phyloP scores from a whole-genome alignment of 2,797 vertebrate genomes.

The Pyrocephalus nanus region DNA sequence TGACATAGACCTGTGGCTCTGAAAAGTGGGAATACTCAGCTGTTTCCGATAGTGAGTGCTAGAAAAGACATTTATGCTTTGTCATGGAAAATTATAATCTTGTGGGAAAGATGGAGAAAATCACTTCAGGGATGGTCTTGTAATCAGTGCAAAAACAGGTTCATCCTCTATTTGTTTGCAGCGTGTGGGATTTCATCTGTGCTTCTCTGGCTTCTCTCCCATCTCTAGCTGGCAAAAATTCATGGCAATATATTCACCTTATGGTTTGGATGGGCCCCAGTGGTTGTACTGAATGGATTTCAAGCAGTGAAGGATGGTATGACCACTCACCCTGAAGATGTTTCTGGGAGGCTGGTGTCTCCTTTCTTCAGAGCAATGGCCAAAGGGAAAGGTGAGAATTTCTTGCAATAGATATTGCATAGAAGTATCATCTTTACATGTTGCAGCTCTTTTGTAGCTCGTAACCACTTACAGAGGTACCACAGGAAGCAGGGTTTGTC shows the following conservation, averaged over 20 bases:
- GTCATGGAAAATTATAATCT: not conserved
- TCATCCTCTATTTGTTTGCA: not conserved
- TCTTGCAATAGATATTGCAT: not conserved
- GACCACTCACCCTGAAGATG: slow-evolving; percentile 47
- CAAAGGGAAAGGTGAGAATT: slow-evolving; percentile 56
- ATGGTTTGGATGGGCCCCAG: slow-evolving; percentile 55
- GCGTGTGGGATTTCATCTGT: slow-evolving; percentile 1
- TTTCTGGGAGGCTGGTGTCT: slow-evolving; percentile 53
- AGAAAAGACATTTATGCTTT: not conserved
- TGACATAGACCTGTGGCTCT: not conserved
- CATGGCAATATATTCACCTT: slow-evolving; percentile 57
- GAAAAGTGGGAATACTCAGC: not conserved
- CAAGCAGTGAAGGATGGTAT: slow-evolving; percentile 61
- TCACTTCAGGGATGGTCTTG: not conserved
- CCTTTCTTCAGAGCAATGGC: slow-evolving; percentile 59
- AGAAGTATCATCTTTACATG: not conserved
- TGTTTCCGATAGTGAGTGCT: not conserved
- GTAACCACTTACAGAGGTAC: not conserved
- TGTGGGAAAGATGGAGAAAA: not conserved
- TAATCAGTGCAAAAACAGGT: not conserved
- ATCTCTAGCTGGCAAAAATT: slow-evolving; percentile 46
- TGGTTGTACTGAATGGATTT: slow-evolving; percentile 47
- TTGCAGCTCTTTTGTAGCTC: not conserved
- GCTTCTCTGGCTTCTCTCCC: slow-evolving; percentile 28
- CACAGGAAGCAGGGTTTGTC: not conserved